These are phyloP conservation scores for Plebejus melissa DNA, from an alignment of 2,888 invertebrate genomes.

Conservation along the genomic window DNA sequence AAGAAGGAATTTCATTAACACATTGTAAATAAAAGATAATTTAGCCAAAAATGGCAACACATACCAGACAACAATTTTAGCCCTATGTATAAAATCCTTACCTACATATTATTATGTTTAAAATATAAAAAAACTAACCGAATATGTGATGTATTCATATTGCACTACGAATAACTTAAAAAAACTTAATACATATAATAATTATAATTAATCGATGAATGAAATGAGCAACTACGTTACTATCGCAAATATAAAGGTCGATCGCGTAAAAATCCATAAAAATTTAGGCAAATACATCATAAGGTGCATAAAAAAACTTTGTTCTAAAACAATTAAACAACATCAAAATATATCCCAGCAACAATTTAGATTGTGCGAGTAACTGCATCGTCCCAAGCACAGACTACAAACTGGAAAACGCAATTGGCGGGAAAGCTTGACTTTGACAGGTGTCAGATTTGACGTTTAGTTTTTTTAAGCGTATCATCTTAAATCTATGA, in stretches of 20 bases:
- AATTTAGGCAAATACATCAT: conserved; percentile 23
- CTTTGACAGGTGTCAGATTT: conserved; percentile 35
- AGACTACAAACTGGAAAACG: conserved; percentile 17
- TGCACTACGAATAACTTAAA: conserved; percentile 40
- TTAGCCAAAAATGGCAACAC: conserved; percentile 25
- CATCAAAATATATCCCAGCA: conserved; percentile 17
- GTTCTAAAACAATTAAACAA: conserved; percentile 21
- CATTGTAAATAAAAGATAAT: conserved; percentile 25
- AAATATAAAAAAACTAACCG: conserved; percentile 28
- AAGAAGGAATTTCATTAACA: conserved; percentile 2
- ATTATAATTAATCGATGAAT: conserved; percentile 61
- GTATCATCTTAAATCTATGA: conserved; percentile 26
- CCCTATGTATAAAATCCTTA: conserved; percentile 28
- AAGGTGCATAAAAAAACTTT: conserved; percentile 9
- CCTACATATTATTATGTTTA: conserved; percentile 32
- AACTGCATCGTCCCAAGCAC: conserved; percentile 49
- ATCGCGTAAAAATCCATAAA: conserved; percentile 33
- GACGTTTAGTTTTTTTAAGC: conserved; percentile 30
- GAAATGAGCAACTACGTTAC: conserved; percentile 57
- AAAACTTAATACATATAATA: conserved; percentile 38
- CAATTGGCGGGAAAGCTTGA: conserved; percentile 26
- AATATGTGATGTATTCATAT: conserved; percentile 42
- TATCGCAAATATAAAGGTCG: conserved; percentile 32
- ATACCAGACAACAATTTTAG: conserved; percentile 28
- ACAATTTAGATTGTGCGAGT: conserved; percentile 38